Percentiles rank a stretch among this genome's conserved stretches.
Conservation (phyloP, 2,888 invertebrate genomes). For the Acanthosepion pharaonis region DNA sequence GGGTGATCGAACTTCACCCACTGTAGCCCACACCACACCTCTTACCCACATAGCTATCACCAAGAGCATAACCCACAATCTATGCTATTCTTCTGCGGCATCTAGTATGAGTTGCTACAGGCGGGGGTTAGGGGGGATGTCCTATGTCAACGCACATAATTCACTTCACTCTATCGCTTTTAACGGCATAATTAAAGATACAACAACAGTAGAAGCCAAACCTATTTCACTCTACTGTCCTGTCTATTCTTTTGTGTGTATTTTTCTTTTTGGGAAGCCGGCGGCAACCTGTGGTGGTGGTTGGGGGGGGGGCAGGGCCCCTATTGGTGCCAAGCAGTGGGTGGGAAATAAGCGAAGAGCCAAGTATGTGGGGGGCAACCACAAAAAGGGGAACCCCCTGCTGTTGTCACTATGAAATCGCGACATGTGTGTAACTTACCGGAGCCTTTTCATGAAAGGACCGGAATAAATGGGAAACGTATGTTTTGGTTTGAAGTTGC, state of each 20-base stretch:
- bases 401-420: neutral
- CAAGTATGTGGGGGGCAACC: neutral
- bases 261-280: neutral
- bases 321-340: neutral
- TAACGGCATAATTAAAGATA: constrained; percentile 18
- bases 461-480: neutral
- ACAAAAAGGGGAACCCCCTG: constrained; percentile 16
- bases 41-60: neutral
- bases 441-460: neutral
- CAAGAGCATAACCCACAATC: neutral
- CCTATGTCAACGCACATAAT: neutral
- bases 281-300: neutral
- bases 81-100: neutral
- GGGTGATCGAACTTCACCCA: neutral
- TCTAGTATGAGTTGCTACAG: neutral
- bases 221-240: neutral
- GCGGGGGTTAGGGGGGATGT: neutral
- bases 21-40: neutral
- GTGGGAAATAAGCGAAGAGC: neutral
- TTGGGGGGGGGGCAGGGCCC: neutral
- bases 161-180: neutral
- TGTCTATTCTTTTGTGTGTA: neutral
- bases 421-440: constrained; percentile 23
- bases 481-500: neutral
- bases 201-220: neutral